A percentile compares a stretch with the other conserved stretches of the same genome.
These are phyloP conservation scores for Sycobia sp. DNA, from an alignment of 1,140 invertebrate species.

Conservation along the genomic window DNA sequence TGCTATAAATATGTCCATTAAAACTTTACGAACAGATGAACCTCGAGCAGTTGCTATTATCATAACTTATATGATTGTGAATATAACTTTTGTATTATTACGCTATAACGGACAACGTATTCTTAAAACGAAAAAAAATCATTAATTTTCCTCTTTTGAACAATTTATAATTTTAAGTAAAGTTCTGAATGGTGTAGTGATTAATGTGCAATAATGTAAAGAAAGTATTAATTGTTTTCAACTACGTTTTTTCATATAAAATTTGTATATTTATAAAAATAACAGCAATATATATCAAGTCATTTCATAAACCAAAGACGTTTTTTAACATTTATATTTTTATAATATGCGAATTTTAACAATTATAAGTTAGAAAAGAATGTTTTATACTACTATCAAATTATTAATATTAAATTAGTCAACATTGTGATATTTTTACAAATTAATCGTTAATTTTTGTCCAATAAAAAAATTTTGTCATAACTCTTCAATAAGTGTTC, in stretches of 20 bases:
- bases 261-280: conserved; percentile 40
- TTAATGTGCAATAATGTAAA: not conserved
- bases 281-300: conserved; percentile 10
- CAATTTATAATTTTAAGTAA: not conserved
- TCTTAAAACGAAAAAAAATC: conserved; percentile 15
- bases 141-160: not conserved
- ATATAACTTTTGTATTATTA: conserved; percentile 50
- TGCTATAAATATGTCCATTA: conserved; percentile 72
- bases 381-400: conserved; percentile 6
- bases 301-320: conserved; percentile 17
- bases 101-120: conserved; percentile 42
- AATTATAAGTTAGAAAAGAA: conserved; percentile 8
- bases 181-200: no score
- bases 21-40: conserved; percentile 64
- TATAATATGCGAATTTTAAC: conserved; percentile 7
- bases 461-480: not conserved
- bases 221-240: conserved; percentile 21
- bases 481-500: conserved; percentile 22
- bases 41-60: conserved; percentile 64
- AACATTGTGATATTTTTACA: conserved; percentile 23
- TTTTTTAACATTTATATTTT: conserved; percentile 27
- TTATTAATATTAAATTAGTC: conserved; percentile 6
- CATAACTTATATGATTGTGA: conserved; percentile 65
- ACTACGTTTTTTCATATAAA: conserved; percentile 18
- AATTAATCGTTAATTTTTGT: not conserved